Evolutionary conservation across 2,113 vertebrate species (phyloP), one percentile per base, ranked within the genome.

Genomic region (Macquaria ambigua): DNA sequence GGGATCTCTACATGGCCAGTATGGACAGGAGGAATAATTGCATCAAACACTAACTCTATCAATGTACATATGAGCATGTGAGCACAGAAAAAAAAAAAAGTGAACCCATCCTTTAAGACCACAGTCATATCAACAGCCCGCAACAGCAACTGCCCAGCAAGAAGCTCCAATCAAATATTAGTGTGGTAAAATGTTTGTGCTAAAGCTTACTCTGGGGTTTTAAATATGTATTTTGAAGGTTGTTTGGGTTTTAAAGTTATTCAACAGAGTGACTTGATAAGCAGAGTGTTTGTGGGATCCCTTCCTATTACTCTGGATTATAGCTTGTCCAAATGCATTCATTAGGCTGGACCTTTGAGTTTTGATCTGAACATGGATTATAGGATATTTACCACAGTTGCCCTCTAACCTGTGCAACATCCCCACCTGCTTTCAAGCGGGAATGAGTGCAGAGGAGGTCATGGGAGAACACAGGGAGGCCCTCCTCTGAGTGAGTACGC

Each of bases 341-440:
- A 89, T 88, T 93, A 82, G 63, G 9, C 68, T 21, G 83, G 75
- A 69, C 84, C 78, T 85, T 73, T 87, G 78, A 84, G 74, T 84
- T 90, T 68, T 76, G 79, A 88, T 91, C 82, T 83, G 68, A 80
- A 80, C 83, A 76, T 63, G 87, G 92, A 92, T 95, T 93, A 92
- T 74, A 68, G 82, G 79, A 90, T 91, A 91, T 91, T 92, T 90
- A 90, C 77, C 81, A 80, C 48, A 7, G 77, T 58, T 74, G 81
- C 56, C 89, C 86, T 92, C 37, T 91, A 56, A 90, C 92, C 91
- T 78, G 37, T 59, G 62, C n/a, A 71, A 64, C 87, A 78, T 81
- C 78, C 82, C 11, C 71, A 39, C 50, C 77, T 77, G 72, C 82
- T 83, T 89, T 84, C 55, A 84, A 59, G 90, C 67, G 77, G 56